These are phyloP conservation scores for Esperia sulphurella DNA, from an alignment of 2,888 invertebrate genomes.

Conservation along the genomic window DNA sequence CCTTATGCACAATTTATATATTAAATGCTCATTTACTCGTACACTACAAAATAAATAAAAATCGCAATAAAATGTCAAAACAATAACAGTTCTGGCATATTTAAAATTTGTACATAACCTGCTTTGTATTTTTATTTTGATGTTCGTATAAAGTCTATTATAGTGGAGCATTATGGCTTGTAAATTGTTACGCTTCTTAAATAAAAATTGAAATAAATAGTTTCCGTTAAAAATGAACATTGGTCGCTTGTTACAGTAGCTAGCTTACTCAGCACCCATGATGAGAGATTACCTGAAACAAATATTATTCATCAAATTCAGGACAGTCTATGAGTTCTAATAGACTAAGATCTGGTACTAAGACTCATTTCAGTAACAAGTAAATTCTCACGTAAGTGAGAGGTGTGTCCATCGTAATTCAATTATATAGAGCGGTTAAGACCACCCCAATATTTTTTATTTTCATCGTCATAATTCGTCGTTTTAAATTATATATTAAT, in stretches of 20 bases:
- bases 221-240: slow-evolving; percentile 38
- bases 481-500: no score
- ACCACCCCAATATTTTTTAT: no score
- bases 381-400: no score
- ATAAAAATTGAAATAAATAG: slow-evolving; percentile 63
- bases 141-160: slow-evolving; percentile 18
- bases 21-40: slow-evolving; percentile 52
- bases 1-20: slow-evolving; percentile 30
- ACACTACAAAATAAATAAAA: slow-evolving; percentile 28
- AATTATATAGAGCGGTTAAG: no score
- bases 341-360: no score
- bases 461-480: no score
- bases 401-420: no score
- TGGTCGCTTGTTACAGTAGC: slow-evolving; percentile 28
- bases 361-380: no score
- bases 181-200: slow-evolving; percentile 45
- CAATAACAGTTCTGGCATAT: slow-evolving; percentile 39
- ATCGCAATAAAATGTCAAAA: slow-evolving; percentile 18
- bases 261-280: slow-evolving; percentile 51
- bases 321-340: no score
- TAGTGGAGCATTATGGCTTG: slow-evolving; percentile 33
- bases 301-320: background rate
- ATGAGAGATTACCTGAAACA: slow-evolving; percentile 40
- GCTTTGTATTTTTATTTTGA: slow-evolving; percentile 14
- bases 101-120: slow-evolving; percentile 35